Base-by-base conservation (phyloP, 2,888 invertebrate genomes). In the Parnassius glacialis region DNA sequence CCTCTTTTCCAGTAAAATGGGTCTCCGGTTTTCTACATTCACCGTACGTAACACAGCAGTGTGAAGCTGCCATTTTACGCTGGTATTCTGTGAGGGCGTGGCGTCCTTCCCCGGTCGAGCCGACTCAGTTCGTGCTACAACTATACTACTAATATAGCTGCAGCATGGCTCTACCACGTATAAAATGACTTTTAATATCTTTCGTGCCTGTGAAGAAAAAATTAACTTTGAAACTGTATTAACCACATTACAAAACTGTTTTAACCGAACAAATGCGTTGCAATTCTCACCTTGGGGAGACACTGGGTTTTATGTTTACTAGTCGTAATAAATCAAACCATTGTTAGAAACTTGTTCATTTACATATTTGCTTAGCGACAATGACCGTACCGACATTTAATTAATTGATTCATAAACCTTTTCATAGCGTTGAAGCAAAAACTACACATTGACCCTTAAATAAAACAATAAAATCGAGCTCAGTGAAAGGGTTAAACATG, bases 351-450 rank as follows among this genome's bases (percentile, higher is more conserved):
- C 79, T 72, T 67, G 73, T 81, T 83, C 81, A 90, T 90, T 89
- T 85, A 79, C 90, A 90, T 91, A 90, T 90, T 90, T 88, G 83
- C 83, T 84, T 78, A 81, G 77, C 78, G 83, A 90, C 90, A 90
- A 90, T 87, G 88, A 89, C 90, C 90, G 87, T 85, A 79, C 79
- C 83, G 82, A 85, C 90, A 83, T 90, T 89, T 91, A 90, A 90
- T 90, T 91, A 90, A 91, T 91, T 90, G 90, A 90, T 88, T 87
- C 84, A 88, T 88, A 90, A 90, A 88, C 82, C 87, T 84, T 87
- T 87, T 84, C 81, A 84, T 80, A 83, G 82, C 79, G 74, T 75
- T 76, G 73, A 66, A 80, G 81, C 81, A 85, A 85, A 87, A 87
- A 84, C 79, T 80, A 83, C 74, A 78, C 84, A 84, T 87, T 91